These are phyloP conservation scores for Solea solea DNA, from an alignment of 2,113 vertebrate genomes.

Conservation along the genomic window DNA sequence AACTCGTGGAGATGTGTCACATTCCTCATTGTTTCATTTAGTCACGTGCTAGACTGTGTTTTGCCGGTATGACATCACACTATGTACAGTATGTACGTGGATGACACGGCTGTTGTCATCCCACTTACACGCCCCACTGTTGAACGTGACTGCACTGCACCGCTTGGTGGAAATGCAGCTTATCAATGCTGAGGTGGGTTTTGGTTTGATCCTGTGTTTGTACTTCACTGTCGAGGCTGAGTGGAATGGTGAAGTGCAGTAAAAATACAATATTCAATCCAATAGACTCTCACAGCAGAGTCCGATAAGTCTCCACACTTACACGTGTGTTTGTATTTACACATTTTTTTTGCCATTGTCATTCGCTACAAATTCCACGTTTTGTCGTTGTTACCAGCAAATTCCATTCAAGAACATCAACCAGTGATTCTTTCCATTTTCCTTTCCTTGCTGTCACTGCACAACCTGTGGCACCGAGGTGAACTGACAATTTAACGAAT, in stretches of 20 bases:
- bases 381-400: conserved; percentile 12
- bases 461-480: conserved; percentile 48
- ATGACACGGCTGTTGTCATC: not conserved
- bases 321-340: conserved; percentile 1
- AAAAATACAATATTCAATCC: conserved; percentile 7
- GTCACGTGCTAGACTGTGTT: not conserved
- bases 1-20: no score
- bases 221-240: not conserved
- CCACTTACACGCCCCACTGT: no score
- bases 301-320: conserved; percentile 10
- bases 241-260: conserved; percentile 1
- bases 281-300: conserved; percentile 4
- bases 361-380: not conserved
- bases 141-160: no score
- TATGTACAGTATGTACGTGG: not conserved
- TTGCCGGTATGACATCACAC: not conserved
- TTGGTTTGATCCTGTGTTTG: conserved; percentile 17
- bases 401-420: not conserved
- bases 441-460: conserved; percentile 49
- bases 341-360: not conserved
- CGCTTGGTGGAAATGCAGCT: not conserved
- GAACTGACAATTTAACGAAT: conserved; percentile 36
- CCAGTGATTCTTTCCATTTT: not conserved
- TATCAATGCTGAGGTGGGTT: not conserved
- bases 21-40: not conserved